These are phyloP conservation scores for Pterostichus madidus DNA, from an alignment of 2,888 invertebrate genomes.

Conservation along the genomic window DNA sequence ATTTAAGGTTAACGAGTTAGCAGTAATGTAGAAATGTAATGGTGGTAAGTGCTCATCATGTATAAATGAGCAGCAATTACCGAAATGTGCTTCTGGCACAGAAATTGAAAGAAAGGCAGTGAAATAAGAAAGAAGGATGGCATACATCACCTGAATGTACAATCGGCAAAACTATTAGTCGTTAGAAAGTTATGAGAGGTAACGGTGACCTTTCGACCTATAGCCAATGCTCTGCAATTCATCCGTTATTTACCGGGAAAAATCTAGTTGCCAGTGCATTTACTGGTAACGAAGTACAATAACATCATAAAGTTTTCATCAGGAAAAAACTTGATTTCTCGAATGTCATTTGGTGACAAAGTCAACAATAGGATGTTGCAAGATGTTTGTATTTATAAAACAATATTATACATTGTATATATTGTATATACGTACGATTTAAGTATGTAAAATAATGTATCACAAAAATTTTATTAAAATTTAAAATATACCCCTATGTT, in stretches of 20 bases:
- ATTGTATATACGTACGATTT: too few species aligned
- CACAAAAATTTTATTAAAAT: too few species aligned
- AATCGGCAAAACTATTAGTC: slow-evolving; percentile 26
- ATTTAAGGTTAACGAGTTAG: too few species aligned
- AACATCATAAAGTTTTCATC: neutral
- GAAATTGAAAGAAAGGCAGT: slow-evolving; percentile 45
- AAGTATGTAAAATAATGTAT: too few species aligned
- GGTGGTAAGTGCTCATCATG: too few species aligned
- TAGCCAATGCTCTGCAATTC: slow-evolving; percentile 41
- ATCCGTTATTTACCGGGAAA: slow-evolving; percentile 6
- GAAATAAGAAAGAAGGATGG: slow-evolving; percentile 10
- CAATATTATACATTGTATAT: too few species aligned
- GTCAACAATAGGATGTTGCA: too few species aligned
- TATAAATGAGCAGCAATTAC: neutral
- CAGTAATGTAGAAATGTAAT: too few species aligned
- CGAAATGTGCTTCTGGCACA: slow-evolving; percentile 4
- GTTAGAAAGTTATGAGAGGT: slow-evolving; percentile 55
- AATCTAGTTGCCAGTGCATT: neutral
- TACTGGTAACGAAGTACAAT: neutral
- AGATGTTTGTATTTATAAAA: too few species aligned
- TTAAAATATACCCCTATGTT: too few species aligned
- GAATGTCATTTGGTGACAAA: too few species aligned
- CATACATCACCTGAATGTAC: slow-evolving; percentile 28
- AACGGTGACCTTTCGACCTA: slow-evolving; percentile 44
- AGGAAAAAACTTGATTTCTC: too few species aligned